Evolutionary conservation across 2,113 vertebrate genomes (phyloP).

Genomic region (Sprattus sprattus): DNA sequence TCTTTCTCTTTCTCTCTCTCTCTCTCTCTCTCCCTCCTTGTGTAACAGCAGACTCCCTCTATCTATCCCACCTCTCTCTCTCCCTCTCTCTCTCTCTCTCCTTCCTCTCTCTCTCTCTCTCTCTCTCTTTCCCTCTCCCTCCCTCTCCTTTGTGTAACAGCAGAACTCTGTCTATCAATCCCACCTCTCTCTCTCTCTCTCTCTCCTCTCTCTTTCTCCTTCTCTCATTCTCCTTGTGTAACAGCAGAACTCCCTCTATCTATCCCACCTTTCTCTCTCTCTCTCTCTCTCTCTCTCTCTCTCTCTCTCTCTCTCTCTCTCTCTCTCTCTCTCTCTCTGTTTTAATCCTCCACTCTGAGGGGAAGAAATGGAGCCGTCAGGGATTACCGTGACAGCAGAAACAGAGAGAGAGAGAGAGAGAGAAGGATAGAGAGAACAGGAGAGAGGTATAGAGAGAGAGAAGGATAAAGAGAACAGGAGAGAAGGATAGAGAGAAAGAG

Average conservation of each 20-base stretch:
- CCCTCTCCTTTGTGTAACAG: too few relatives aligned
- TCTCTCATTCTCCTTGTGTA: not conserved
- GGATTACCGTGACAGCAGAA: not conserved
- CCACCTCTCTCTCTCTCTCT: not conserved
- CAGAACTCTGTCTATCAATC: too few relatives aligned
- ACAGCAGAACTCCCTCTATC: slow-evolving; percentile 3
- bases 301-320: not conserved
- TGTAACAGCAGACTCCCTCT: not conserved
- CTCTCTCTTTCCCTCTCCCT: too few relatives aligned
- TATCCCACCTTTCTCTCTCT: not conserved
- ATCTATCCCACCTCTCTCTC: not conserved
- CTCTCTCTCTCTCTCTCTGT: not conserved
- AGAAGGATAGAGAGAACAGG: too few relatives aligned
- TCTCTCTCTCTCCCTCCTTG: not conserved
- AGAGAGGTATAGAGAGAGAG: not conserved
- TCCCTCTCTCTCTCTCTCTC: not conserved
- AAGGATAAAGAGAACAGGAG: not conserved
- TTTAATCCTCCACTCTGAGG: not conserved
- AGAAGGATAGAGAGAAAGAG: not conserved
- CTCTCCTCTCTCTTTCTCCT: not conserved
- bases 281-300: not conserved
- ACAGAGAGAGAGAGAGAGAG: not conserved
- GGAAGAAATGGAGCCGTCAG: slow-evolving; percentile 9
- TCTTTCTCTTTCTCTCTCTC: not conserved
- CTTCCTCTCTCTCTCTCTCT: not conserved